Percentiles rank a stretch among this genome's conserved stretches.
Evolutionary conservation across 2,797 vertebrate species (phyloP).

Genomic region (Tiaroga cobitis): DNA sequence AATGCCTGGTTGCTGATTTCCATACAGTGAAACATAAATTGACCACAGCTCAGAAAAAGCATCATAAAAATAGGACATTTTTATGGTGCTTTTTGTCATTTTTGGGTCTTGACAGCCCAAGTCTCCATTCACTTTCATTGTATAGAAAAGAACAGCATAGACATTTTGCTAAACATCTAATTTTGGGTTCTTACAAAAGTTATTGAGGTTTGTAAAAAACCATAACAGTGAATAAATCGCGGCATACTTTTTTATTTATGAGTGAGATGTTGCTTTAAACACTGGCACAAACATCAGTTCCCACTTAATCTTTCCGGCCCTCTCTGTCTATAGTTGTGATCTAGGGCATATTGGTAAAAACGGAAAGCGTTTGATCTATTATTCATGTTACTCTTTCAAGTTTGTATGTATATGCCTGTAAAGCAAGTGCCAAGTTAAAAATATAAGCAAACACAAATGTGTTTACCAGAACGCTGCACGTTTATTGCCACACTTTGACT

Average conservation of each 20-base stretch:
- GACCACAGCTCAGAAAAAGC: not conserved
- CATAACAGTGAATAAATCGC: not conserved
- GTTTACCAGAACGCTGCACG: not conserved
- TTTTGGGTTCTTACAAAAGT: not conserved
- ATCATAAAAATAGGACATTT: not conserved
- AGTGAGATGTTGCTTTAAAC: constrained; percentile 11
- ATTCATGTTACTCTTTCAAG: constrained; percentile 43
- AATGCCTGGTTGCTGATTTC: not conserved
- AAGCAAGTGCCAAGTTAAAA: constrained; percentile 13
- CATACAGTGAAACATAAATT: not conserved
- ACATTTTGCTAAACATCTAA: not conserved
- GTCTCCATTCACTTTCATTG: not conserved
- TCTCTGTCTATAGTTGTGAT: constrained; percentile 17
- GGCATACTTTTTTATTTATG: not conserved
- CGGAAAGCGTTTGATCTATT: constrained; percentile 37
- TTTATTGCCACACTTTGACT: not conserved
- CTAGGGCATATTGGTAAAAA: constrained; percentile 40
- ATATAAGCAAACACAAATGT: constrained; percentile 12
- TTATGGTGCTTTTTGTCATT: not conserved
- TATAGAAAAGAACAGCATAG: not conserved
- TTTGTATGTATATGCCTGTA: constrained; percentile 31
- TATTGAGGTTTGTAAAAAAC: not conserved
- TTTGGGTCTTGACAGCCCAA: not conserved
- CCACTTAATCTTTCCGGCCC: not conserved
- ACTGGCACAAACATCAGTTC: not conserved